Evolutionary conservation across 2,888 invertebrate genomes (phyloP).

Genomic region (Eupithecia tripunctaria): DNA sequence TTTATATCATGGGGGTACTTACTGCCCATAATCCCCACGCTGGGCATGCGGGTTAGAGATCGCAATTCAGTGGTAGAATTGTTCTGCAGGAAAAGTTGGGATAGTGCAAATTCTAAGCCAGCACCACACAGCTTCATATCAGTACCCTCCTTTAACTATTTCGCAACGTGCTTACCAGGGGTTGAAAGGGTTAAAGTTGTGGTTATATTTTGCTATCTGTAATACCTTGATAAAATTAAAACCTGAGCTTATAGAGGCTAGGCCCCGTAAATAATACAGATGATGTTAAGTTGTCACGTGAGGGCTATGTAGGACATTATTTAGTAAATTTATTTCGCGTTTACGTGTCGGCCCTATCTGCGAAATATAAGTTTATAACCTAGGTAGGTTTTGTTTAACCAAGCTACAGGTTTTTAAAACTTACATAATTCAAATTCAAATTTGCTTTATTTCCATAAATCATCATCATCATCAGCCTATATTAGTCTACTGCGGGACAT

Average conservation of each 20-base stretch:
- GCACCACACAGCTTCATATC: no score
- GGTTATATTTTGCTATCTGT: conserved; percentile 4
- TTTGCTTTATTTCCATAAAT: no score
- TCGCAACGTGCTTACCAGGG: background rate
- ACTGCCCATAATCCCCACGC: no score
- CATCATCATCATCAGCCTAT: no score
- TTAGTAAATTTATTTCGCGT: conserved; percentile 16
- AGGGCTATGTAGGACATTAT: conserved; percentile 12
- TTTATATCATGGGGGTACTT: no score
- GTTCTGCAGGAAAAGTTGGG: no score
- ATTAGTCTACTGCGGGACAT: no score
- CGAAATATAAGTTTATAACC: background rate
- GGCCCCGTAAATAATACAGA: conserved; percentile 11
- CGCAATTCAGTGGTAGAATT: no score
- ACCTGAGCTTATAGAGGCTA: conserved; percentile 19
- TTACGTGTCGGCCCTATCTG: conserved; percentile 7
- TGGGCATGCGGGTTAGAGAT: no score
- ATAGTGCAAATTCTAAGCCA: no score
- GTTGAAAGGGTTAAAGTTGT: background rate
- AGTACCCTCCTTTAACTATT: background rate
- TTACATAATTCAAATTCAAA: no score
- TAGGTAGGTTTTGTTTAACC: background rate
- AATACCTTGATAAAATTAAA: conserved; percentile 16
- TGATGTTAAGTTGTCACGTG: conserved; percentile 26
- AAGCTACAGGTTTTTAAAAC: no score